Conservation (phyloP, 2,797 vertebrate species). For the Galagoides demidoff region DNA sequence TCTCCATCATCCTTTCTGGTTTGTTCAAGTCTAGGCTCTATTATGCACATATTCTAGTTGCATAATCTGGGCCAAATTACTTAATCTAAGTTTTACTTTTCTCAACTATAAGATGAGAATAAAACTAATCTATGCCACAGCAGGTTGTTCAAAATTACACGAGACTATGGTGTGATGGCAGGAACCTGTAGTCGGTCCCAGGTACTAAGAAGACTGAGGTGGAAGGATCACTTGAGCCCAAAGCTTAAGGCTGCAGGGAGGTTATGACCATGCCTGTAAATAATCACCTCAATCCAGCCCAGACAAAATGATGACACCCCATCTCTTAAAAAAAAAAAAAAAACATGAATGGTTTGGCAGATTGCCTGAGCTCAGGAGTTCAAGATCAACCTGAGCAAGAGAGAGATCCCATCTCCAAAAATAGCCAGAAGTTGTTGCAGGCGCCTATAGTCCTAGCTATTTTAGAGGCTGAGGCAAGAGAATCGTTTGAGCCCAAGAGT, state of each 20-base stretch:
- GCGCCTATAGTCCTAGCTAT: too few species aligned
- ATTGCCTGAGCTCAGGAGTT: not conserved
- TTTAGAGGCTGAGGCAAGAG: too few species aligned
- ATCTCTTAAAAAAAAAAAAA: not conserved
- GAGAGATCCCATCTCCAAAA: too few species aligned
- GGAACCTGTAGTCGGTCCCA: not conserved
- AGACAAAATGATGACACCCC: not conserved
- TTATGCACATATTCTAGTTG: not conserved
- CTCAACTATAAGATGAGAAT: constrained; percentile 24
- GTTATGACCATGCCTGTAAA: not conserved
- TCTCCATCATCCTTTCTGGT: not conserved
- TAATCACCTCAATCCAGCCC: not conserved
- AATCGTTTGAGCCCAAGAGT: too few species aligned
- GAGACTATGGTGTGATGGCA: not conserved
- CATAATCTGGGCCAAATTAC: not conserved
- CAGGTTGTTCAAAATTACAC: constrained; percentile 27
- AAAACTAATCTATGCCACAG: constrained; percentile 5
- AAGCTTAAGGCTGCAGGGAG: not conserved
- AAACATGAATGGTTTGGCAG: too few species aligned
- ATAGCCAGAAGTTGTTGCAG: too few species aligned
- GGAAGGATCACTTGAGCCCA: not conserved
- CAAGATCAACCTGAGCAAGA: not conserved
- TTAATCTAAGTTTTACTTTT: not conserved
- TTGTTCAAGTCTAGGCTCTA: not conserved
- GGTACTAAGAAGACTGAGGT: not conserved